Evolutionary conservation across 2,888 invertebrate species (phyloP), one percentile per base, ranked within the genome.

Genomic region (Euspilapteryx auroguttella): DNA sequence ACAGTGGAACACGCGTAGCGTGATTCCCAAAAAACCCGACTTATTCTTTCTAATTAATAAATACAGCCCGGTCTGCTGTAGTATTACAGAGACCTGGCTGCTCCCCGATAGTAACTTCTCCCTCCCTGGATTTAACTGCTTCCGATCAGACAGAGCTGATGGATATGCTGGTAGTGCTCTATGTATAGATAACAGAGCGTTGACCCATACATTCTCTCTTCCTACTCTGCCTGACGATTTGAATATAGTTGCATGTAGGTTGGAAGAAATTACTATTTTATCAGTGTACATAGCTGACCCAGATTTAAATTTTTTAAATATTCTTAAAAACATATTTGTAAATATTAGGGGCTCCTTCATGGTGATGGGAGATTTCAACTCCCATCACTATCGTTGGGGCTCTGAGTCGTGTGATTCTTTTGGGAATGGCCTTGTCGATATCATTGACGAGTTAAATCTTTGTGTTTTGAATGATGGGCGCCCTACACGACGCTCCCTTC

Each of bases 391-490:
- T 3, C n/a, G n/a, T n/a, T n/a, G n/a, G n/a, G n/a, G n/a, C n/a
- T n/a, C n/a, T n/a, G n/a, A n/a, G n/a, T n/a, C n/a, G 4, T 29
- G 29, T 29, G 29, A 29, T 11, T 8, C 13, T 4, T 24, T 29
- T 20, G 24, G 24, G 2, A 9, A 10, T 11, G 14, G 8, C 5
- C 10, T 29, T 3, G 20, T 28, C 3, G 30, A 32, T 1, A 12
- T 32, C 4, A 2, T 32, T 9, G 30, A 32, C 14, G 27, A 25
- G 3, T 11, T 21, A 2, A 22, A 27, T 9, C 8, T 27, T 9
- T 21, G 21, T 10, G 4, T 27, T 13, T 10, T 13, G 4, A 27
- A 21, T 21, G 21, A 21, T 27, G 21, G 21, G 2, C 14, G 13
- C 5, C 14, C 21, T 2, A 21, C 21, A 3, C 27, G 21, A 8